phyloP scores from a whole-genome alignment of 2,888 invertebrate genomes.

The Isotomurus palustris region DNA sequence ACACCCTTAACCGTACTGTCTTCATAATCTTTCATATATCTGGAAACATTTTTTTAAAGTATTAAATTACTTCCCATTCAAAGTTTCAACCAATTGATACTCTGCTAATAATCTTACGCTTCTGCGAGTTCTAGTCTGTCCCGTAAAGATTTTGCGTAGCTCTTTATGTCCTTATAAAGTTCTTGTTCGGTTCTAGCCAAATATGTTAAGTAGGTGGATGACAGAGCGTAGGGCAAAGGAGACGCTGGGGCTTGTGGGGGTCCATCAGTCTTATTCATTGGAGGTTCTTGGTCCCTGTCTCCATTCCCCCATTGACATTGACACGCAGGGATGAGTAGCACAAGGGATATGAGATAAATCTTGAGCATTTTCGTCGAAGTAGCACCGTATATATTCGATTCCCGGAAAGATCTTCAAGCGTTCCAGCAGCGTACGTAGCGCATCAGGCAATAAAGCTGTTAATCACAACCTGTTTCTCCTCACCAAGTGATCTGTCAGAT shows the following conservation, averaged over 20 bases:
- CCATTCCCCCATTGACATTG: slow-evolving; percentile 19
- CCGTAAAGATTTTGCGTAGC: slow-evolving; percentile 36
- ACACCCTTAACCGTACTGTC: slow-evolving; percentile 34
- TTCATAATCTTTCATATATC: slow-evolving; percentile 42
- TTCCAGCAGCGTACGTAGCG: too few relatives aligned
- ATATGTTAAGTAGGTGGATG: slow-evolving; percentile 42
- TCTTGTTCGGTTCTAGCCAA: slow-evolving; percentile 38
- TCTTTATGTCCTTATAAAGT: slow-evolving; percentile 35
- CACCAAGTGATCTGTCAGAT: too few relatives aligned
- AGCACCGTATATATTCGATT: too few relatives aligned
- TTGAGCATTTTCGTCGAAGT: slow-evolving; percentile 14
- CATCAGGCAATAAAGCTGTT: too few relatives aligned
- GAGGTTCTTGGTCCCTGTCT: neutral
- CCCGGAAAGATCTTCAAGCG: too few relatives aligned
- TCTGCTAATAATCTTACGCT: slow-evolving; percentile 20
- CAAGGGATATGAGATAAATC: neutral
- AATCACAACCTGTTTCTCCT: too few relatives aligned
- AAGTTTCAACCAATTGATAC: slow-evolving; percentile 2
- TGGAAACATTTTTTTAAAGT: slow-evolving; percentile 6
- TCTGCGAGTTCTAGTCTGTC: slow-evolving; percentile 38
- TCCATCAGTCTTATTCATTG: neutral
- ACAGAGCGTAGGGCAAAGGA: slow-evolving; percentile 42
- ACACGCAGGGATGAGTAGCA: slow-evolving; percentile 8
- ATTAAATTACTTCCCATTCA: neutral
- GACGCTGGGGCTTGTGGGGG: slow-evolving; percentile 14